These are phyloP conservation scores for Pao palembangensis DNA, from an alignment of 2,113 vertebrate species.

Conservation along the genomic window DNA sequence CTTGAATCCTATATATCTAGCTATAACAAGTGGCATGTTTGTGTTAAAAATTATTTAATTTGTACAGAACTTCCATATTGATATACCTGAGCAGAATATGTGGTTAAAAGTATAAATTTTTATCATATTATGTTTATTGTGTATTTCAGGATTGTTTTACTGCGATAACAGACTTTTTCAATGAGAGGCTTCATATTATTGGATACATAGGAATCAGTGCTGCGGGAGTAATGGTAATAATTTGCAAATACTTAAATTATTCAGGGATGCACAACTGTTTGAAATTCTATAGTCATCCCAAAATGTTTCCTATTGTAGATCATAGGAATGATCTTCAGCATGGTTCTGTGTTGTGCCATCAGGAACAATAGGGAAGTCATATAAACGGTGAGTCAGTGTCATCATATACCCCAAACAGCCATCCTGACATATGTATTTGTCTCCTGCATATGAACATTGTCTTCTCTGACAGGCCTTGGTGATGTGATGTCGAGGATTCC, in stretches of 20 bases:
- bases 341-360: constrained; percentile 95
- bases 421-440: neutral
- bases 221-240: constrained; percentile 89
- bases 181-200: constrained; percentile 83
- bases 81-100: neutral
- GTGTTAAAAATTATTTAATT: neutral
- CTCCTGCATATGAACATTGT: constrained; percentile 3
- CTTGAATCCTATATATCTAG: no score
- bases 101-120: neutral
- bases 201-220: constrained; percentile 88
- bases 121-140: no score
- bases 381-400: constrained; percentile 56
- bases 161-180: constrained; percentile 82
- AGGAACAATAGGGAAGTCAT: constrained; percentile 90
- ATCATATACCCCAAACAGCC: neutral
- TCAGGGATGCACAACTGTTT: neutral
- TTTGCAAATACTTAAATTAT: neutral
- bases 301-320: constrained; percentile 73
- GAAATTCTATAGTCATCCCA: neutral
- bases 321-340: constrained; percentile 96
- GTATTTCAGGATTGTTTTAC: constrained; percentile 79
- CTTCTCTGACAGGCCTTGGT: constrained; percentile 15
- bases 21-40: neutral
- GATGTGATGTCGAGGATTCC: constrained; percentile 14
- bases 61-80: no score